Base-by-base conservation (phyloP, 2,888 invertebrate species). In the Drosophila borealis region DNA sequence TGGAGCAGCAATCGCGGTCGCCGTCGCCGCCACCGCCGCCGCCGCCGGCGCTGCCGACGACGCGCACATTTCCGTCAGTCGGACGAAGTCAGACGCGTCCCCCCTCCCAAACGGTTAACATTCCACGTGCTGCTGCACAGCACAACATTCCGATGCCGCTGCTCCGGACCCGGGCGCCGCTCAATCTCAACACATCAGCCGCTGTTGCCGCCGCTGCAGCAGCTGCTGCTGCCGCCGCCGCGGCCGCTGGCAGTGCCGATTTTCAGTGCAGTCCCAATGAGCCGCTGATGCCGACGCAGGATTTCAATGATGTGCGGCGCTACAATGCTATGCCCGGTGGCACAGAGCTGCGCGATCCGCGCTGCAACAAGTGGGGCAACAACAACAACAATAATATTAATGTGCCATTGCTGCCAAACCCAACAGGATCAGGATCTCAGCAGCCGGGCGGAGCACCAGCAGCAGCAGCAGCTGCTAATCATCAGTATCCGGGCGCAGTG, bases 301-400 rank as follows among this genome's bases (percentile, higher is more conserved):
- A 63, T 9, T 33, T 37, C 39, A 50, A 39, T 14, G 51, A 42
- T 9, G 8, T 51, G 13, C 19, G 56, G 6, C 54, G 42, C 6
- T 56, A 14, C 8, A 62, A 37, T 13, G 14, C 5, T 17, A 17
- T 17, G 17, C 17, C 17, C 17, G 17, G 17, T 17, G 17, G 17
- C 3, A 1, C 44, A 0, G 60, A 65, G 10, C 0, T 29, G 17
- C 65, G 59, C 10, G 51, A 77, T 68, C 55, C 73, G 21, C 68
- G 62, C 1, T 48, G 46, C 10, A 44, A 44, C 8, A 67, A 46
- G 4, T 67, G 67, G 67, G 3, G 1, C 13, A 54, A 41, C 33
- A 14, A 2, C 33, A 37, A 25, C 41, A 54, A 10, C 14, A 57
- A 21, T 48, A 64, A 10, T 19, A 54, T 19, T 29, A 67, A n/a